phyloP scores from a whole-genome alignment of 2,888 invertebrate genomes.

The Oxyteleia sp. region DNA sequence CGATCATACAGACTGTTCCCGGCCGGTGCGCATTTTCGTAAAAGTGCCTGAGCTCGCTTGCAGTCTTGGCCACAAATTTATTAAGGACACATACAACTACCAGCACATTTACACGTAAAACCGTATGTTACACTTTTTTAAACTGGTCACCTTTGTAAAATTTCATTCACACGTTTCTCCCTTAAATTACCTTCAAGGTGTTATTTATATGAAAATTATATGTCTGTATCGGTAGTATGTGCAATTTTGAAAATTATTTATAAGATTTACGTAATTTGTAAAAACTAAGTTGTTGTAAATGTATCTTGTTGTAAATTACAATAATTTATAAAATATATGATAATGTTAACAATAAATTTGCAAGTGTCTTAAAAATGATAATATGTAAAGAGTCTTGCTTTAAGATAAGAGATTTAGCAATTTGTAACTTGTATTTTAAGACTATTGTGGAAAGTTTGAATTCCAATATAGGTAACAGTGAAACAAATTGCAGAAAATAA shows the following conservation, averaged over 20 bases:
- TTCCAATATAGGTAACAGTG: no score
- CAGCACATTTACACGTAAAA: constrained; percentile 34
- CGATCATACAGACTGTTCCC: constrained; percentile 3
- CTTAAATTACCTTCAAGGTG: not conserved
- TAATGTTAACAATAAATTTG: no score
- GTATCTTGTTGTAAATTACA: not conserved
- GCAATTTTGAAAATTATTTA: not conserved
- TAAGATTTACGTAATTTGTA: not conserved
- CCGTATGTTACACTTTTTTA: constrained; percentile 35
- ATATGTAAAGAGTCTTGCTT: no score
- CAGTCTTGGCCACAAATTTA: constrained; percentile 41
- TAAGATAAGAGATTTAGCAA: no score
- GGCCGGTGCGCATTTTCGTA: constrained; percentile 36
- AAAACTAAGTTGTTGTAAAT: not conserved
- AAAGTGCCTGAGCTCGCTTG: constrained; percentile 26
- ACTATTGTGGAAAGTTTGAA: no score
- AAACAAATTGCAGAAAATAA: no score
- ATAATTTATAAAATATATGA: constrained; percentile 1
- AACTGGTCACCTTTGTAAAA: constrained; percentile 7
- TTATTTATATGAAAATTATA: not conserved
- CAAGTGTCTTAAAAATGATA: no score
- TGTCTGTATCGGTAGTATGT: not conserved
- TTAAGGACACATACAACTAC: constrained; percentile 41
- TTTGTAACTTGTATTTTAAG: no score
- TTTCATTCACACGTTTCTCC: not conserved